phyloP scores from a whole-genome alignment of 2,113 vertebrate species.

The Ia io region DNA sequence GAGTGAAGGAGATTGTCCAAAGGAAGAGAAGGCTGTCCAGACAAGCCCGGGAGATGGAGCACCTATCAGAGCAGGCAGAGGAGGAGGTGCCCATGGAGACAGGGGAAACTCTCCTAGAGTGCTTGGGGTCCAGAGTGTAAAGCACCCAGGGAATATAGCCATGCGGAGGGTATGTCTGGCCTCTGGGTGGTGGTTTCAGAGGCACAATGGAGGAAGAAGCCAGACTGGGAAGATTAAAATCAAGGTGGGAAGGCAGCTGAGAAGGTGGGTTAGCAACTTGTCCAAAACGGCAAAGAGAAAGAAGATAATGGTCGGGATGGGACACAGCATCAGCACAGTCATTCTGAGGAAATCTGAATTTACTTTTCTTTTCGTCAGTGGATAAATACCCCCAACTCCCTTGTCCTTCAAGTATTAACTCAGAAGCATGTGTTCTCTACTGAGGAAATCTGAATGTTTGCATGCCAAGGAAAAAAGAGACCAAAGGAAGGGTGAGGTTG shows the following conservation, averaged over 20 bases:
- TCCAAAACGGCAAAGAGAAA: not conserved
- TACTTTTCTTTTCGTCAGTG: too few species aligned
- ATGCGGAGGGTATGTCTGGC: too few species aligned
- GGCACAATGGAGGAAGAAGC: not conserved
- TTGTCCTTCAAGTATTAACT: not conserved
- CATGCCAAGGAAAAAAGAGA: not conserved
- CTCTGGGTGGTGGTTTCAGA: not conserved
- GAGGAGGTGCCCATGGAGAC: not conserved
- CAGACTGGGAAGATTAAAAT: not conserved
- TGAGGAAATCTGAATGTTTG: not conserved
- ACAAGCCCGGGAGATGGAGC: not conserved
- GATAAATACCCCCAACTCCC: not conserved
- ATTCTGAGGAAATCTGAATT: not conserved
- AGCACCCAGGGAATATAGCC: not conserved
- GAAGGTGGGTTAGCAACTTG: not conserved
- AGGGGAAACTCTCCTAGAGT: not conserved
- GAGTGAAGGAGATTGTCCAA: not conserved
- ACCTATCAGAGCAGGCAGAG: not conserved
- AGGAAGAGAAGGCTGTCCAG: not conserved
- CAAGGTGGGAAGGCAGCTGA: not conserved
- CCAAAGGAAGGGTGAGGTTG: not conserved
- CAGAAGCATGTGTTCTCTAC: not conserved
- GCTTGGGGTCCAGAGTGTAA: accelerated
- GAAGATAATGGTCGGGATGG: not conserved
- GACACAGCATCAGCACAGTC: not conserved